A percentile compares a stretch with the other conserved stretches of the same genome.
phyloP scores from a whole-genome alignment of 2,797 vertebrate genomes.

The Lepilemur septentrionalis region DNA sequence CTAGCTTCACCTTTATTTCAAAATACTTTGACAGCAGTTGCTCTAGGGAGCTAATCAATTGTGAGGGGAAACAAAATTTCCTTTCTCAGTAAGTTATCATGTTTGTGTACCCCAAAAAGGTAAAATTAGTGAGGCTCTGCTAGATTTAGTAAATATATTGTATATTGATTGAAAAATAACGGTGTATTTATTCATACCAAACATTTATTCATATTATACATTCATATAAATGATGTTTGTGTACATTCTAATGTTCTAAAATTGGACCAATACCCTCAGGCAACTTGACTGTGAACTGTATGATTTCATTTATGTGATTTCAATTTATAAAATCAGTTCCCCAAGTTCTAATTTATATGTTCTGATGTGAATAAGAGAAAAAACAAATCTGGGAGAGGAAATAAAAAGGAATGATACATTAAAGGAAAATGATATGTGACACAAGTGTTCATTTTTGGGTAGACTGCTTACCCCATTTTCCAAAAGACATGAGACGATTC shows the following conservation, averaged over 20 bases:
- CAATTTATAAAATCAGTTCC: constrained; percentile 1
- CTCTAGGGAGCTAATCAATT: background rate
- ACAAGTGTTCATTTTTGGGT: background rate
- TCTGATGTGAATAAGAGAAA: background rate
- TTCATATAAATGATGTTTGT: background rate
- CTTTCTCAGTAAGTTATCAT: background rate
- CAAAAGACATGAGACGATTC: background rate
- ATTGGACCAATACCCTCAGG: background rate
- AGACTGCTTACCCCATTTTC: background rate
- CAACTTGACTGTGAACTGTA: background rate
- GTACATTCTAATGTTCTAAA: background rate
- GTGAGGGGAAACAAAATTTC: constrained; percentile 15
- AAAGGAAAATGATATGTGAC: background rate
- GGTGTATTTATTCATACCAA: background rate
- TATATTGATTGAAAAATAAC: background rate
- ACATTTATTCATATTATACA: background rate
- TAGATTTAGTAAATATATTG: background rate
- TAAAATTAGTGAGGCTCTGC: constrained; percentile 14
- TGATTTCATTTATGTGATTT: constrained; percentile 40
- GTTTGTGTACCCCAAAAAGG: background rate
- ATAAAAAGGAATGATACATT: background rate
- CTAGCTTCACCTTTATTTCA: background rate
- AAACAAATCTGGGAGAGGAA: background rate
- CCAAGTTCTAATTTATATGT: constrained; percentile 17
- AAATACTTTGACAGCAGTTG: background rate